phyloP scores from a whole-genome alignment of 1,140 invertebrate species.

The Ridgeia piscesae region DNA sequence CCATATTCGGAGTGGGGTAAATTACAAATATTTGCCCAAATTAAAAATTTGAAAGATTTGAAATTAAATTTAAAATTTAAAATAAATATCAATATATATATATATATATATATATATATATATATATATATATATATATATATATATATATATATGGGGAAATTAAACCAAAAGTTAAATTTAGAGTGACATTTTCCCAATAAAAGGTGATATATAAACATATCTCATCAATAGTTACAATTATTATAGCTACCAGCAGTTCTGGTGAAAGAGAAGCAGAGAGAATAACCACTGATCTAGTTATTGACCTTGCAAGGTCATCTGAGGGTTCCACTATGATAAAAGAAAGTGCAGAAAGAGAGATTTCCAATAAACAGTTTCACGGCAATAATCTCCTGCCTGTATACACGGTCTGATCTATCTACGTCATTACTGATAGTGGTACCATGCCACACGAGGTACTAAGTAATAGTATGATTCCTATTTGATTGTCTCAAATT shows the following conservation, averaged over 20 bases:
- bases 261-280: background rate
- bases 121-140: background rate
- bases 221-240: no score
- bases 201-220: no score
- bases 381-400: background rate
- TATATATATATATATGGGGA: background rate
- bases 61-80: no score
- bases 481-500: background rate
- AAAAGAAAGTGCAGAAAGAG: background rate
- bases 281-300: background rate
- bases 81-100: background rate
- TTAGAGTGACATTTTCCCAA: no score
- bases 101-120: no score
- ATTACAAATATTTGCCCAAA: background rate
- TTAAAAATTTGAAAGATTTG: background rate
- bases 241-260: background rate
- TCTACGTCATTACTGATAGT: background rate
- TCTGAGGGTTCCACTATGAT: background rate
- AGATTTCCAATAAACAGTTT: constrained; percentile 1
- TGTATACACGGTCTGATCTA: background rate
- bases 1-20: background rate
- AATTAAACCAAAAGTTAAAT: background rate
- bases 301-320: background rate
- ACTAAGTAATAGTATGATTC: background rate
- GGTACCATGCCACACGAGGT: background rate